Evolutionary conservation across 2,113 vertebrate species (phyloP), one percentile per base, ranked within the genome.

Genomic region (Ellobius talpinus): DNA sequence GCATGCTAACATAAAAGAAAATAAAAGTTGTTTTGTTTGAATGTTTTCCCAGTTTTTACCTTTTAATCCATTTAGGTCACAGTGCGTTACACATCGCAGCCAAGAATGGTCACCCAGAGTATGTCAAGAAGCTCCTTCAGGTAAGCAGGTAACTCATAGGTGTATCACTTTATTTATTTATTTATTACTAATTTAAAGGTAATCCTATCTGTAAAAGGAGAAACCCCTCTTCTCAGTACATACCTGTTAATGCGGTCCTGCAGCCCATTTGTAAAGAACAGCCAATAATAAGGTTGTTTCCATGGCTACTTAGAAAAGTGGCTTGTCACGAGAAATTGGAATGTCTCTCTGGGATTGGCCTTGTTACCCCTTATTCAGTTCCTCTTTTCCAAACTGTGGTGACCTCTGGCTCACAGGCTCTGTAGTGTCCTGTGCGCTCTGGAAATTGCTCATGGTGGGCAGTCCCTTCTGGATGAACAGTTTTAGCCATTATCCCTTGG

Each of bases 31-130:
- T 42, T 24, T 82, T 79, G 29, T 63, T 42, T 63, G 42, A n/a
- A 88, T 24, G 21, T 90, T 21, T 4, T 10, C 21, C 26, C 91
- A 33, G n/a, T 94, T 29, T 52, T 94, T 88, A 94, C 21, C 39
- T 95, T 98, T 90, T 0, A 95, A 45, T 95, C 97, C 31, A 39
- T 96, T 63, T 91, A 99, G 99, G 99, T 87, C 99, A 99, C 86
- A 99, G 97, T 72, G 99, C 99, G 95, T 99, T 99, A 98, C 99
- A 99, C 95, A 99, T 99, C 31, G 99, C 99, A 96, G 99, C 99
- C 97, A 99, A 99, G 98, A 99, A 99, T 97, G 99, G 99, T 97
- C 99, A 99, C 65, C 95, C 97, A 0, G 99, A 99, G 36, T 99
- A 99, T 95, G 89, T 99, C 98, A 99, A 97, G 96, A 99, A 98